Percentiles rank a stretch among this genome's conserved stretches.
Evolutionary conservation across 30 jellyfish, hydroid and myxozoan species (phyloP).

Genomic region (Aurelia aurita complex sp. Pacific): DNA sequence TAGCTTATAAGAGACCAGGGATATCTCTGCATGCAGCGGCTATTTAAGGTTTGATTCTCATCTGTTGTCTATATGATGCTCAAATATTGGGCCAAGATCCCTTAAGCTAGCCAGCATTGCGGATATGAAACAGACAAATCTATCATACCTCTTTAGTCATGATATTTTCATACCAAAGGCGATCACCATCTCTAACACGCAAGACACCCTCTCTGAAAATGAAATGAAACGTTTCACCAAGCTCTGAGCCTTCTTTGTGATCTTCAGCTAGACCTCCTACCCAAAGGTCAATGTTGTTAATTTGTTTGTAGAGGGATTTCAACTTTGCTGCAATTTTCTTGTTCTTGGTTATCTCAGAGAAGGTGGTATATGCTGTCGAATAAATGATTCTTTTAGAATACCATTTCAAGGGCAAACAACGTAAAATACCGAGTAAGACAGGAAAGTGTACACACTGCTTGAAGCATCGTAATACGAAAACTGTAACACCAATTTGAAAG

Average conservation of each 20-base stretch:
- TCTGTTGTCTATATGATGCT: too few species aligned
- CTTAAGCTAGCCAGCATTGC: too few species aligned
- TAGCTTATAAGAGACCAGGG: too few species aligned
- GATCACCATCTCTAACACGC: slow-evolving; percentile 93
- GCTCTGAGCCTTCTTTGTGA: slow-evolving; percentile 85
- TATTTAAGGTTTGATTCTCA: too few species aligned
- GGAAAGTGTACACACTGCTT: too few species aligned
- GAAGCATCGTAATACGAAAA: too few species aligned
- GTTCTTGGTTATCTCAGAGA: slow-evolving; percentile 77
- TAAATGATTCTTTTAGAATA: too few species aligned
- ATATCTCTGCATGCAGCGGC: too few species aligned
- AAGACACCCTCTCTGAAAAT: slow-evolving; percentile 80
- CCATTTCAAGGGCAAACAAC: too few species aligned
- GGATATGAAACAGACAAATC: not conserved
- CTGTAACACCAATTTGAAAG: too few species aligned
- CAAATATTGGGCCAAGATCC: too few species aligned
- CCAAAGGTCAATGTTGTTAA: slow-evolving; percentile 94
- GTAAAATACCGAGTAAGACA: too few species aligned
- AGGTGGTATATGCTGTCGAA: slow-evolving; percentile 9
- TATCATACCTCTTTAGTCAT: slow-evolving; percentile 77
- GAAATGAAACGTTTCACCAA: slow-evolving; percentile 90
- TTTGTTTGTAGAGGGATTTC: slow-evolving; percentile 64
- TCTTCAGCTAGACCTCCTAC: slow-evolving; percentile 98
- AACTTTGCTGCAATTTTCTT: slow-evolving; percentile 57
- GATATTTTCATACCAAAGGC: slow-evolving; percentile 86